These are phyloP conservation scores for Lepus oiostolus DNA, from an alignment of 2,797 vertebrate species.

Conservation along the genomic window DNA sequence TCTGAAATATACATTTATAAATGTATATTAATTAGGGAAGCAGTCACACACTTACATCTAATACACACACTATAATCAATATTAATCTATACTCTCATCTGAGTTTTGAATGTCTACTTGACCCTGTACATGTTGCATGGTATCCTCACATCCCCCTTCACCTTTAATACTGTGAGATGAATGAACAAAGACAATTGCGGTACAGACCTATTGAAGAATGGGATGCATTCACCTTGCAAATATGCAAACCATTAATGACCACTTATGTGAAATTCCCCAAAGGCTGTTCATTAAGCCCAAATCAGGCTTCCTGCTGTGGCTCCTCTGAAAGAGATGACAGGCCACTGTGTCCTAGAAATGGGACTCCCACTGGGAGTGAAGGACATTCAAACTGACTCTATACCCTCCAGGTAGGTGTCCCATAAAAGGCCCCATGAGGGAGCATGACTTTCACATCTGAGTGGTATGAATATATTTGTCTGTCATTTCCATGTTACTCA, in stretches of 20 bases:
- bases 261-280: slow-evolving; percentile 68
- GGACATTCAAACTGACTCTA: slow-evolving; percentile 58
- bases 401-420: slow-evolving; percentile 57
- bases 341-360: slow-evolving; percentile 60
- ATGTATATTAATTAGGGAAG: background rate
- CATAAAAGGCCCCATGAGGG: slow-evolving; percentile 44
- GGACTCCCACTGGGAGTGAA: slow-evolving; percentile 65
- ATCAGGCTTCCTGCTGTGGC: slow-evolving; percentile 50
- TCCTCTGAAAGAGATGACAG: slow-evolving; percentile 72
- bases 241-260: slow-evolving; percentile 65
- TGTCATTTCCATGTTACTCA: slow-evolving; percentile 68
- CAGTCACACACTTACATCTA: background rate
- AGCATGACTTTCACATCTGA: slow-evolving; percentile 73
- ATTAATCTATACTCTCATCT: background rate
- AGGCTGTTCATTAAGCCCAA: slow-evolving; percentile 69
- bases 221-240: slow-evolving; percentile 65
- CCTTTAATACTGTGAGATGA: background rate
- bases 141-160: background rate
- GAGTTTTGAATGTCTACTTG: background rate
- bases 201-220: slow-evolving; percentile 56
- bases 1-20: background rate
- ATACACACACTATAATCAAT: background rate
- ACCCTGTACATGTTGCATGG: background rate
- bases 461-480: slow-evolving; percentile 72
- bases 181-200: background rate